A percentile compares a stretch with the other conserved stretches of the same genome.
Conservation (phyloP, 2,113 vertebrate species). For the Nannobrachium achirus region DNA sequence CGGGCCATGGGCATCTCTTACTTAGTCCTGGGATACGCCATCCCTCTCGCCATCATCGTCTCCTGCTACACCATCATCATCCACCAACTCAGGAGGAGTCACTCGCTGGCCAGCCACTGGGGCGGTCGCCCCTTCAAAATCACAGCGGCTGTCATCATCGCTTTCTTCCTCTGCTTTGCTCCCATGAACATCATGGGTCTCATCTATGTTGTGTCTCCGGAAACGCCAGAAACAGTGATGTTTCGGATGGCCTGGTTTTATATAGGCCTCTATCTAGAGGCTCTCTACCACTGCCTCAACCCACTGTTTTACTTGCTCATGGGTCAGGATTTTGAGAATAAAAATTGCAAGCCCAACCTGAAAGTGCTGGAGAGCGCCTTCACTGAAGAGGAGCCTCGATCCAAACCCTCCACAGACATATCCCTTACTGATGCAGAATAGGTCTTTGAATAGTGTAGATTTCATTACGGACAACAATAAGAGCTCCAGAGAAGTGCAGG, state of each 20-base stretch:
- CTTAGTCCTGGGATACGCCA: conserved; percentile 83
- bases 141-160: conserved; percentile 85
- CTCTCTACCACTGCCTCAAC: conserved; percentile 84
- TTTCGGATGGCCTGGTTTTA: conserved; percentile 63
- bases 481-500: conserved; percentile 78
- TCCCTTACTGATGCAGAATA: conserved; percentile 67
- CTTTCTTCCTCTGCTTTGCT: conserved; percentile 89
- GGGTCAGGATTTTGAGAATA: conserved; percentile 84
- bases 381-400: conserved; percentile 75
- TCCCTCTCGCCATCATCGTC: conserved; percentile 85
- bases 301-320: conserved; percentile 84
- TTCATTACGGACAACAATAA: too few relatives aligned
- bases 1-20: conserved; percentile 79
- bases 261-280: conserved; percentile 79
- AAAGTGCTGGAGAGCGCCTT: conserved; percentile 79
- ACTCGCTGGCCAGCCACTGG: conserved; percentile 77
- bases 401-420: conserved; percentile 73
- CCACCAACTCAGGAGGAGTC: conserved; percentile 79
- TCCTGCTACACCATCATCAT: conserved; percentile 84
- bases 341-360: conserved; percentile 78
- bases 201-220: conserved; percentile 73
- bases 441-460: too few relatives aligned
- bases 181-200: conserved; percentile 84
- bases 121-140: conserved; percentile 83
- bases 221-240: conserved; percentile 49